These are phyloP conservation scores for Sarotherodon lohbergeri DNA, from an alignment of 2,113 vertebrate genomes.

Conservation along the genomic window DNA sequence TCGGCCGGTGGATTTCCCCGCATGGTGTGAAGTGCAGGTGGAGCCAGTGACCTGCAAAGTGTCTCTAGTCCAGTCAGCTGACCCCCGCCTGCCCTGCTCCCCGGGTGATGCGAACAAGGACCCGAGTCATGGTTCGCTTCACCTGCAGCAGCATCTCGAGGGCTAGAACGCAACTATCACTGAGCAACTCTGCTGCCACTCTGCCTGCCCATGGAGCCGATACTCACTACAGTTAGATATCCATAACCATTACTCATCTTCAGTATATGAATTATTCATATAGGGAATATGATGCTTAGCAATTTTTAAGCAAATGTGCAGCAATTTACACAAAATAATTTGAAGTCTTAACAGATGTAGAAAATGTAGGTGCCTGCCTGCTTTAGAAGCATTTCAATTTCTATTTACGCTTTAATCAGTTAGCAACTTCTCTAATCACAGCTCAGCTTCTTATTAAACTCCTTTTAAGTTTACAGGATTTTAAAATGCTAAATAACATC, in stretches of 20 bases:
- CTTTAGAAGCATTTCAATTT: not conserved
- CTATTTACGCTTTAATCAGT: not conserved
- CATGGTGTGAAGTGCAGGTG: conserved; percentile 82
- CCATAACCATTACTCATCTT: not conserved
- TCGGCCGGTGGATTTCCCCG: conserved; percentile 87
- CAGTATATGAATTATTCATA: not conserved
- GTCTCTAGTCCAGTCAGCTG: conserved; percentile 82
- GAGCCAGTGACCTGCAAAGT: conserved; percentile 82
- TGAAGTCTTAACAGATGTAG: not conserved
- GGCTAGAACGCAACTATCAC: not conserved
- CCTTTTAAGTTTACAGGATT: not conserved
- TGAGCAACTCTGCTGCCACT: not conserved
- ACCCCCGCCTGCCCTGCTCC: conserved; percentile 80
- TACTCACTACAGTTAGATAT: not conserved
- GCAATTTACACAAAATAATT: not conserved
- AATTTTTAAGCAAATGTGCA: not conserved
- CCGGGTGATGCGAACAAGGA: conserved; percentile 34
- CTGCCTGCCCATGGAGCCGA: not conserved
- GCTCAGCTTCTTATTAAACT: not conserved
- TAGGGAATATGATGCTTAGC: not conserved
- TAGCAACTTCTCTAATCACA: not conserved
- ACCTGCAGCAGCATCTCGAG: conserved; percentile 35
- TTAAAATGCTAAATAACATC: not conserved
- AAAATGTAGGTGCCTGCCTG: not conserved
- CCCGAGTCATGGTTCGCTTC: conserved; percentile 49